phyloP scores from a whole-genome alignment of 2,113 vertebrate genomes.

The Cromileptes altivelis region DNA sequence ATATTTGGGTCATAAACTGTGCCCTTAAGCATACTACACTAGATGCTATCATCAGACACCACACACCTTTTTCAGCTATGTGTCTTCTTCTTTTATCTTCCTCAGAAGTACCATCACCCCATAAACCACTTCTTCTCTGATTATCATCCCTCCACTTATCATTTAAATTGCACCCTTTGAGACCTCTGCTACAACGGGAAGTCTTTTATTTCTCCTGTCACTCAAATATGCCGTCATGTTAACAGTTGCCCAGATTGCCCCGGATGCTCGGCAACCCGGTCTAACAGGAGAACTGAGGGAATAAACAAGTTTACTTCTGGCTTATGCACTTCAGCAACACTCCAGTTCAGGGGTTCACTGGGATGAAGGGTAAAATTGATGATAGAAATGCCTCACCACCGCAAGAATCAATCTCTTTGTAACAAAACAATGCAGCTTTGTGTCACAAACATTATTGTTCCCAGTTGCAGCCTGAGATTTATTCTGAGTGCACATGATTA shows the following conservation, averaged over 20 bases:
- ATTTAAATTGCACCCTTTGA: slow-evolving; percentile 27
- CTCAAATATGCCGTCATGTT: slow-evolving; percentile 52
- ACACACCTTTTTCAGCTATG: neutral
- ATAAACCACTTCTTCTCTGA: slow-evolving; percentile 13
- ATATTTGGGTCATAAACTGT: neutral
- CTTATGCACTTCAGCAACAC: slow-evolving; percentile 22
- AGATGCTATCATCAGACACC: neutral
- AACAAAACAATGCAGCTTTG: slow-evolving; percentile 16
- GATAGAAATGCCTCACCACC: neutral
- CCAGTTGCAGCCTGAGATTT: slow-evolving; percentile 1
- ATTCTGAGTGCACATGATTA: neutral
- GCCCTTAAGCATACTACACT: neutral
- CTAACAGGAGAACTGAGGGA: slow-evolving; percentile 43
- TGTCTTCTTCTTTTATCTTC: neutral
- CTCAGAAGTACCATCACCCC: slow-evolving; percentile 2
- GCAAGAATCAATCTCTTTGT: neutral
- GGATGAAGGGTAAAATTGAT: slow-evolving; percentile 24
- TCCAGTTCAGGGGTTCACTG: slow-evolving; percentile 27
- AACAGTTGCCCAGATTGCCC: slow-evolving; percentile 31
- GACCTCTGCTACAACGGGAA: slow-evolving; percentile 11
- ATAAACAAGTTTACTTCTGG: slow-evolving; percentile 61
- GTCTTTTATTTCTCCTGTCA: slow-evolving; percentile 46
- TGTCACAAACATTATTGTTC: neutral
- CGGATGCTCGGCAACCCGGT: slow-evolving; percentile 45
- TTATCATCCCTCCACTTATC: slow-evolving; percentile 6